Conservation (phyloP, 2,113 vertebrate species). For the Hippoglossus stenolepis region DNA sequence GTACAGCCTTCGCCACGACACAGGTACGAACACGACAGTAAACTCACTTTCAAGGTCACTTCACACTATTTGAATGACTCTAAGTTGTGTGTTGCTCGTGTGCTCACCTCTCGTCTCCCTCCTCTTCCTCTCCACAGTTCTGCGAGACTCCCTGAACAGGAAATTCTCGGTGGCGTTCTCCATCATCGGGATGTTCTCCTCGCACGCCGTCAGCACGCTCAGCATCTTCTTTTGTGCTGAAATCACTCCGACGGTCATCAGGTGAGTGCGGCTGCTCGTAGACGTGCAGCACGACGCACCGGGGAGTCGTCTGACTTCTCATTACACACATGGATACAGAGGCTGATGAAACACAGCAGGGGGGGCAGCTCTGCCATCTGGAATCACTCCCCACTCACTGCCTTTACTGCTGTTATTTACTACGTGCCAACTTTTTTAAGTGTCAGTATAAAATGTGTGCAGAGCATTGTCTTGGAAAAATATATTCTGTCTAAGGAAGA, state of each 20-base stretch:
- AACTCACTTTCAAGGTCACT: too few species aligned
- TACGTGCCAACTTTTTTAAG: too few species aligned
- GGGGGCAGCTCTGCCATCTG: too few species aligned
- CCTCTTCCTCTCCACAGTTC: slow-evolving; percentile 77
- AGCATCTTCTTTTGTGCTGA: slow-evolving; percentile 98
- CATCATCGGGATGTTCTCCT: slow-evolving; percentile 98
- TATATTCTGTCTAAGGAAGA: too few species aligned
- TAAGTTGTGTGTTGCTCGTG: background rate
- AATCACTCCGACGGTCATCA: slow-evolving; percentile 97
- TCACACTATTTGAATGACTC: too few species aligned
- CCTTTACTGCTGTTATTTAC: too few species aligned
- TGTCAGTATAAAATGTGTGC: too few species aligned
- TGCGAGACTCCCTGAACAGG: slow-evolving; percentile 93
- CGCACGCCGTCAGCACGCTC: slow-evolving; percentile 94
- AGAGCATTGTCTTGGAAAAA: too few species aligned
- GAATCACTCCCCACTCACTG: too few species aligned
- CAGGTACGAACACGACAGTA: slow-evolving; percentile 81
- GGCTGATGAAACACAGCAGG: too few species aligned
- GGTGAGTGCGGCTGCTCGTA: slow-evolving; percentile 79
- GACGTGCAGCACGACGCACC: background rate
- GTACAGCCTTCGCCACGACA: slow-evolving; percentile 94
- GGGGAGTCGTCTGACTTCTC: background rate
- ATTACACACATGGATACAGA: background rate
- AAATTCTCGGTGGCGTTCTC: slow-evolving; percentile 95
- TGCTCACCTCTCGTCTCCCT: background rate